Conservation (phyloP, 2,888 invertebrate species). For the Danaus chrysippus region DNA sequence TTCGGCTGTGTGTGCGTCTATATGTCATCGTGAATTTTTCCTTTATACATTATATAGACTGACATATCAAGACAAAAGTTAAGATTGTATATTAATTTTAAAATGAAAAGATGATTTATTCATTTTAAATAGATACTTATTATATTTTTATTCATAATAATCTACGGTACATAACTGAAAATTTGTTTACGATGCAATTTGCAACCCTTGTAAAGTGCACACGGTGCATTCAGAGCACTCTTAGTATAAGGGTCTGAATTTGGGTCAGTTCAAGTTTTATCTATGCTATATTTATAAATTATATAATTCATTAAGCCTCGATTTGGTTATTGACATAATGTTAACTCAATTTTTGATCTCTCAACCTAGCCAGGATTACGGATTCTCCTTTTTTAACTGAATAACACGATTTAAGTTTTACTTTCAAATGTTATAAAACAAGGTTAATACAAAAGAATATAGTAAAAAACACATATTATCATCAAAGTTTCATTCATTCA, state of each 20-base stretch:
- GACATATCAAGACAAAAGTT: no score
- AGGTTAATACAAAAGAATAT: no score
- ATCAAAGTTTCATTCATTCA: no score
- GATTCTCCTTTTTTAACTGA: no score
- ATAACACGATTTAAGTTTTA: no score
- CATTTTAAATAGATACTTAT: background rate
- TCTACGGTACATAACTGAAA: background rate
- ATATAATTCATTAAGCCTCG: conserved; percentile 20
- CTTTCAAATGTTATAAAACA: no score
- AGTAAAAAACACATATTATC: no score
- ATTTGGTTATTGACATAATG: background rate
- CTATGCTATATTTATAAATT: conserved; percentile 40
- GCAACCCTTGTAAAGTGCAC: conserved; percentile 44
- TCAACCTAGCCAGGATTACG: background rate
- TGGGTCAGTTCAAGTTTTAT: conserved; percentile 48
- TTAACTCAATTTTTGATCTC: background rate
- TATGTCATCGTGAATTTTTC: no score
- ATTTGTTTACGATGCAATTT: conserved; percentile 2
- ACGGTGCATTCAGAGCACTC: conserved; percentile 41
- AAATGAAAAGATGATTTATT: background rate
- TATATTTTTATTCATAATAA: background rate
- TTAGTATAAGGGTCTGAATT: conserved; percentile 51
- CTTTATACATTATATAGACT: no score
- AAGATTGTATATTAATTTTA: background rate
- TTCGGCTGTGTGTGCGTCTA: no score